Evolutionary conservation across 2,888 invertebrate genomes (phyloP), one percentile per base, ranked within the genome.

Genomic region (Onchidella celtica): DNA sequence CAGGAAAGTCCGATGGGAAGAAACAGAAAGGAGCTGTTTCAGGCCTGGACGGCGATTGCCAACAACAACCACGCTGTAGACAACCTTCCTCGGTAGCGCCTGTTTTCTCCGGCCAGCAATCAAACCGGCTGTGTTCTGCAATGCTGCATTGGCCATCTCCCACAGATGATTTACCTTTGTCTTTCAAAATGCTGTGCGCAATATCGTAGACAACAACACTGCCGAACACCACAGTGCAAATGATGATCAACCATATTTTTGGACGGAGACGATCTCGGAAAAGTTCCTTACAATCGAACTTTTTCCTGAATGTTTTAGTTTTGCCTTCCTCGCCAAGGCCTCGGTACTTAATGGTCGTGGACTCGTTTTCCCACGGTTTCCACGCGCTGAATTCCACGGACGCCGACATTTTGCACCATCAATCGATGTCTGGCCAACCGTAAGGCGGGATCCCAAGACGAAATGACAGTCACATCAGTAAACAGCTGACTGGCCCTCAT

Each of bases 81-180:
- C 85, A 86, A 3, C 14, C 9, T 11, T 75, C 36, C 77, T 83
- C 72, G 17, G 82, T 79, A 0, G 82, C 81, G 4, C 77, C 81
- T 4, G 14, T 21, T 32, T 66, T 74, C 47, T 84, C 82, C 0
- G 85, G 85, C 82, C 84, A 82, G 70, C 85, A 85, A 59, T 85
- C 85, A 63, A 83, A 85, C 11, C 84, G 61, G 63, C 83, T 73
- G 29, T 55, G 27, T 32, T 78, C 79, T 21, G 57, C 55, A 6
- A 66, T 34, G 6, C 61, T 68, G 68, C 84, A 84, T 17, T 70
- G 47, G 32, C 55, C 68, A 34, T 32, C 77, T 55, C 21, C 4
- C 29, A 9, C 2, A 47, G 47, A 6, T 47, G 47, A 11, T 6
- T 6, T 47, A 47, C 17, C 47, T 6, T 47, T 47, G 17, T 17